Percentiles rank a stretch among this genome's conserved stretches.
Evolutionary conservation across 2,113 vertebrate genomes (phyloP).

Genomic region (Oreochromis tanganicae): DNA sequence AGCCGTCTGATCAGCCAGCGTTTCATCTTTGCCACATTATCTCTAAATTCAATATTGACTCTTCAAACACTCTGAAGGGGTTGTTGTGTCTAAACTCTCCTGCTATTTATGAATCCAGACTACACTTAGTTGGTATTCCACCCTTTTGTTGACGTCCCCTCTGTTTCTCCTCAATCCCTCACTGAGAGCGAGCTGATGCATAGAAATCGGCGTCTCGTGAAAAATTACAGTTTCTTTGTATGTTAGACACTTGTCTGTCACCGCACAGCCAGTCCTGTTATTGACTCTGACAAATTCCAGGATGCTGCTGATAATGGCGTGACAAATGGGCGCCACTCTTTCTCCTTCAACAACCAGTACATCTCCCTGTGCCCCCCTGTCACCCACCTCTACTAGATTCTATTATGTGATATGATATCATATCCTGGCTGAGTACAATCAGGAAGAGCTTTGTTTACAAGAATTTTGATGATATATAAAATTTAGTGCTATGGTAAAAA

Average conservation of each 20-base stretch:
- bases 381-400: conserved; percentile 44
- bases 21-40: conserved; percentile 60
- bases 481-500: background rate
- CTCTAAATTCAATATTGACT: conserved; percentile 50
- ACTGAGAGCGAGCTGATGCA: conserved; percentile 15
- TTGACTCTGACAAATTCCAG: conserved; percentile 52
- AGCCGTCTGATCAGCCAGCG: conserved; percentile 39
- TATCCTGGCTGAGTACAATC: background rate
- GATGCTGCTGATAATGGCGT: conserved; percentile 49
- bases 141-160: background rate
- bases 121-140: conserved; percentile 35
- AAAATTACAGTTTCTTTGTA: conserved; percentile 41
- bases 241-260: conserved; percentile 33
- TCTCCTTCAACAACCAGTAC: conserved; percentile 41
- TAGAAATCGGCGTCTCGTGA: background rate
- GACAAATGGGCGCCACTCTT: conserved; percentile 50
- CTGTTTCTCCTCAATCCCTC: conserved; percentile 12
- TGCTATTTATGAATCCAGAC: conserved; percentile 15
- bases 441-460: conserved; percentile 1
- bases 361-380: conserved; percentile 29
- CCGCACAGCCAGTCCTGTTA: conserved; percentile 39
- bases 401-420: conserved; percentile 63
- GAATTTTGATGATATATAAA: background rate
- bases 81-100: conserved; percentile 28
- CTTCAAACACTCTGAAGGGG: conserved; percentile 16